These are phyloP conservation scores for Zaprionus inermis DNA, from an alignment of 1,140 invertebrate species.

Conservation along the genomic window DNA sequence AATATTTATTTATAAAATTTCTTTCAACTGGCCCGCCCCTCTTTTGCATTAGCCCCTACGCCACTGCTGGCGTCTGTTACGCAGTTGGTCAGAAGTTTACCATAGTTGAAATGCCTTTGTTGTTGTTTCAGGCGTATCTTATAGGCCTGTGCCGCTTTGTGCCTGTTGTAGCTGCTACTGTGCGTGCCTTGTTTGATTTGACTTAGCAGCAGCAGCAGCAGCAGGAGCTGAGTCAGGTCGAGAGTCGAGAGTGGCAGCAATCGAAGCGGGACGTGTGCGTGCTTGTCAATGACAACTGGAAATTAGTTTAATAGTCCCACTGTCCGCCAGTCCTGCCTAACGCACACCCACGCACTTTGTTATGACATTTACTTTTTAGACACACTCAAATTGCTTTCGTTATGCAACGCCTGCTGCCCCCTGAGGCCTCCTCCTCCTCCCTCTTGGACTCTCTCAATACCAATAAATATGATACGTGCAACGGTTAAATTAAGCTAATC, in stretches of 20 bases:
- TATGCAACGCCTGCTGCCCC: slow-evolving; percentile 22
- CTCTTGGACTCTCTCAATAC: slow-evolving; percentile 23
- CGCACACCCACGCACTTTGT: slow-evolving; percentile 31
- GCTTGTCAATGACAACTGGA: slow-evolving; percentile 76
- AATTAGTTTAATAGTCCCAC: slow-evolving; percentile 80
- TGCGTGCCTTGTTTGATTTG: slow-evolving; percentile 44
- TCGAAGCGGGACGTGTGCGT: slow-evolving; percentile 55
- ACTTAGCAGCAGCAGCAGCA: not conserved
- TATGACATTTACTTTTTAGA: slow-evolving; percentile 67
- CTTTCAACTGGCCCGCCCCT: not conserved
- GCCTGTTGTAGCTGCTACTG: slow-evolving; percentile 3
- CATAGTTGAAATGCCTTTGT: slow-evolving; percentile 48
- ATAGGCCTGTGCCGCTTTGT: slow-evolving; percentile 20
- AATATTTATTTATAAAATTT: no score
- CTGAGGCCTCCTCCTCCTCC: not conserved
- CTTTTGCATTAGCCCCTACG: not conserved
- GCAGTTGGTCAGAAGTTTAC: slow-evolving; percentile 40
- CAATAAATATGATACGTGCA: slow-evolving; percentile 76
- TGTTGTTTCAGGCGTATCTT: slow-evolving; percentile 22
- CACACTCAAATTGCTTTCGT: slow-evolving; percentile 59
- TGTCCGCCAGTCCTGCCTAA: slow-evolving; percentile 21
- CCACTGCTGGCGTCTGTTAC: slow-evolving; percentile 24
- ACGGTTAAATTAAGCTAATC: slow-evolving; percentile 74
- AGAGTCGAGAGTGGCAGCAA: slow-evolving; percentile 1
- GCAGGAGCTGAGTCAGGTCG: not conserved